Evolutionary conservation across 2,797 vertebrate genomes (phyloP), one percentile per base, ranked within the genome.

Genomic region (Avahi laniger): DNA sequence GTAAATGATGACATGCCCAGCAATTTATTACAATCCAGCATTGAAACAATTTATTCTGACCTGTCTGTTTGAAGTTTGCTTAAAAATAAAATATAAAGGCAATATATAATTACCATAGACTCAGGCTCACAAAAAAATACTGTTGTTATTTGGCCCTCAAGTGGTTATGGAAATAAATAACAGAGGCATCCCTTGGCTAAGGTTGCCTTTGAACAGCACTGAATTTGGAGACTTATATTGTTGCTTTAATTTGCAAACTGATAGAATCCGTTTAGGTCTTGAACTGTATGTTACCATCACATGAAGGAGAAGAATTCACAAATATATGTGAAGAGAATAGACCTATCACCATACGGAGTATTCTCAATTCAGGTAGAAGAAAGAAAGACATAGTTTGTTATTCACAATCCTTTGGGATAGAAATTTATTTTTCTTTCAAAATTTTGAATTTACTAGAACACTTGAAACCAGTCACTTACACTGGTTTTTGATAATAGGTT

Each of bases 1-100:
- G 38, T 12, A 89, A 92, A 41, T 38, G 67, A 6, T 96, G 57
- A 95, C 94, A 65, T 46, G 59, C 38, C 61, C 70, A 69, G 22
- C 41, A 86, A 85, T 94, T 87, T 96, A 76, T 96, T 96, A 95
- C 50, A 91, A 57, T 35, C 82, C 89, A 3, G 3, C 35, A 70
- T 0, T n/a, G 18, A 52, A 96, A 94, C 38, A 54, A 57, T 82
- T 89, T 87, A 67, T 67, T 96, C 70, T 90, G n/a, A 85, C 52
- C 72, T 93, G 26, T 67, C 46, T 88, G 12, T 95, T 57, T 95
- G 61, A 85, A 94, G 4, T 78, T 89, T 93, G n/a, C 86, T 46
- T 70, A 59, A 97, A 95, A 94, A 92, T 61, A 70, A 87, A 48
- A n/a, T 48, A 9, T 87, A 54, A 65, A 50, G 84, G 70, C n/a